Evolutionary conservation across 2,888 invertebrate genomes (phyloP), one percentile per base, ranked within the genome.

Genomic region (Lamellibrachia satsuma): DNA sequence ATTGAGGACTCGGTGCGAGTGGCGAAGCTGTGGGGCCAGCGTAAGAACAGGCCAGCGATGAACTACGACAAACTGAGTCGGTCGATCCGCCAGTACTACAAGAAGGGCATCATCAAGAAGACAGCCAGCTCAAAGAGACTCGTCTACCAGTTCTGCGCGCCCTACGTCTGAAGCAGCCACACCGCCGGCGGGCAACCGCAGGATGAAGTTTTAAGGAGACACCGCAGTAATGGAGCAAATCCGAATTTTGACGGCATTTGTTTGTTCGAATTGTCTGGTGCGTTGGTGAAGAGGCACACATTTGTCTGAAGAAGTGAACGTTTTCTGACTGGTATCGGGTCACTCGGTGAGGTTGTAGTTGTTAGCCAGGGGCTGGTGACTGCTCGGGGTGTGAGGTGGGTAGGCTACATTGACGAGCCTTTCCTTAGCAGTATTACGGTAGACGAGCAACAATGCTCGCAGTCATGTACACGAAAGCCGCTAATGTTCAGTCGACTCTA

Each of bases 31-130:
- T 99, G 99, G 99, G 99, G 99, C 93, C 98, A 98, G 95, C 97
- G 99, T 94, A 99, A 99, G 97, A 99, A 99, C 97, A 97, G 99
- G 11, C 99, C 99, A 0, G 99, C 99, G 55, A 99, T 99, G 99
- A 99, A 99, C 97, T 99, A 99, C 97, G 99, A 99, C 97, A 99
- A 99, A 97, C 97, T 99, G 92, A 99, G 99, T 94, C 97, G 99
- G 93, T 99, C 99, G 95, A 99, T 99, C 96, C 97, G 99, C 92
- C 99, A 99, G 97, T 99, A 99, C 97, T 99, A 99, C 97, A 99
- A 99, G 97, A 99, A 99, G 97, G 99, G 99, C 93, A 99, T 99
- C 96, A 96, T 96, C 93, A 99, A 99, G 97, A 99, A 99, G 97
- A 99, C 99, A 0, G 99, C 99, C 96, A 97, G 99, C 94, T 99